Evolutionary conservation across 2,888 invertebrate genomes (phyloP), one percentile per base, ranked within the genome.

Genomic region (Calliopum simillimum): DNA sequence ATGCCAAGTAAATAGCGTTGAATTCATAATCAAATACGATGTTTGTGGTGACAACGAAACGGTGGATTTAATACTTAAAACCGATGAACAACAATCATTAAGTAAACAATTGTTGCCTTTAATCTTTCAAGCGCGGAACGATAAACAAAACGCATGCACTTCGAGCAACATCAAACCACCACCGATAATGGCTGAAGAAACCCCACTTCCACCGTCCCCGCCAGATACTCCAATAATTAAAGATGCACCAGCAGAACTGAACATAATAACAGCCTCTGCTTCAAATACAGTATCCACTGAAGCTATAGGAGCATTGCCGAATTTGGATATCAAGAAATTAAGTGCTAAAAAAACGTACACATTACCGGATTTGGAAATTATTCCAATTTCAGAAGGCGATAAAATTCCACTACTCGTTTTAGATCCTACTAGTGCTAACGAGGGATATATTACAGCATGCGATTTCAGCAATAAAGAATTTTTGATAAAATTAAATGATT

Each of bases 31-130:
- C 0, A 73, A 75, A 25, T 74, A 71, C 21, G 73, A 73, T 1
- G 75, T 74, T 13, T 14, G 19, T 11, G 66, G 65, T 3, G 63
- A 65, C n/a, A 2, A 44, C 25, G 63, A 67, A 21, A 68, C 71
- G 2, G 75, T 75, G 0, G 78, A 79, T 61, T 64, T 79, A 47
- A 23, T 76, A 0, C 69, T 76, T 21, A 74, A 74, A 6, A 75
- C 74, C 2, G 66, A 73, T 14, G 74, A 74, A 16, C 71, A 72
- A 4, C 76, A 76, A 47, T 78, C 78, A 0, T 69, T 79, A 12
- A 78, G 78, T 49, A 79, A 78, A 58, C 73, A 77, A 46, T 46
- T 79, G 2, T 61, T 79, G 16, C 77, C 79, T 5, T 70, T 78
- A 72, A 70, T 79, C 0, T 78, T 77, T 51, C 78, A 79, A 70